These are phyloP conservation scores for Chaetorhynchus papuensis DNA, from an alignment of 2,113 vertebrate genomes.

Conservation along the genomic window DNA sequence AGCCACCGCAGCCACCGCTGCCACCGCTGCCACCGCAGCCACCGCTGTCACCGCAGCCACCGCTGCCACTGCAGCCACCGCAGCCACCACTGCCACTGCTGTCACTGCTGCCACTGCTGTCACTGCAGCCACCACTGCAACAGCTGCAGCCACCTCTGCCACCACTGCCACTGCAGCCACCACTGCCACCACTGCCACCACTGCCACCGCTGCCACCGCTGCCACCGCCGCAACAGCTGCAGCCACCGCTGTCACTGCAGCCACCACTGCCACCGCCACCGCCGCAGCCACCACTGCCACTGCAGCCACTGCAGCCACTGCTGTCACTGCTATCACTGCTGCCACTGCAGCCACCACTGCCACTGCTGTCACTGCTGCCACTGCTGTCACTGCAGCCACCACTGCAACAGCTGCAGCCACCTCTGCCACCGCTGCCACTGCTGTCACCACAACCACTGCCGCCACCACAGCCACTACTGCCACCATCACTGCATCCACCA, in stretches of 20 bases:
- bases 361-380: accelerated
- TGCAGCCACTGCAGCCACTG: accelerated
- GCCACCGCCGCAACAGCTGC: too few relatives aligned
- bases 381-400: accelerated
- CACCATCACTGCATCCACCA: accelerated
- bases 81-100: accelerated
- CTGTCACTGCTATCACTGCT: accelerated
- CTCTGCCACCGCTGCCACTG: too few relatives aligned
- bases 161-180: too few relatives aligned
- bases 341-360: accelerated
- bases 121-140: accelerated
- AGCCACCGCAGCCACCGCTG: background rate
- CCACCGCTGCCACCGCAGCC: too few relatives aligned
- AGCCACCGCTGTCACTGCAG: background rate
- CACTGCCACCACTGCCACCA: accelerated
- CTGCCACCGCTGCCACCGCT: accelerated
- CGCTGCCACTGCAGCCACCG: accelerated
- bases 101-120: too few relatives aligned
- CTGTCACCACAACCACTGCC: background rate
- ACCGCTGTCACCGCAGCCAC: background rate
- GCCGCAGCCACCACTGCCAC: accelerated
- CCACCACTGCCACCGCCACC: background rate
- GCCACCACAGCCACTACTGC: too few relatives aligned
- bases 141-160: background rate
- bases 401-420: background rate